Evolutionary conservation across 2,888 invertebrate species (phyloP).

Genomic region (Zootermopsis nevadensis): DNA sequence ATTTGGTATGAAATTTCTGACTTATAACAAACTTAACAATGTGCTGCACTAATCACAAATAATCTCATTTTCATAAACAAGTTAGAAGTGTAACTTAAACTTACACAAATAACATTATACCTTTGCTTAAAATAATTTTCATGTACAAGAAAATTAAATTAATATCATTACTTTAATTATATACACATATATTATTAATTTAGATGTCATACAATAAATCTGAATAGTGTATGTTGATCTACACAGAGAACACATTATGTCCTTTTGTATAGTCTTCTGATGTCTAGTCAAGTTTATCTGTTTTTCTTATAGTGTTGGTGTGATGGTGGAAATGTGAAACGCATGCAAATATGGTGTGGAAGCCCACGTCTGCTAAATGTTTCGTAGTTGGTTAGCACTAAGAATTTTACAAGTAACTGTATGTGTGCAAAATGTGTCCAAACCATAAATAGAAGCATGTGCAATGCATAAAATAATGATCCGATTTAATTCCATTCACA

Average conservation of each 20-base stretch:
- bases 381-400: conserved; percentile 3
- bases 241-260: background rate
- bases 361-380: conserved; percentile 23
- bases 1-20: background rate
- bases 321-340: conserved; percentile 11
- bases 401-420: conserved; percentile 30
- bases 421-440: conserved; percentile 37
- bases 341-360: conserved; percentile 30
- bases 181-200: background rate
- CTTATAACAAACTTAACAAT: background rate
- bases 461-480: conserved; percentile 43
- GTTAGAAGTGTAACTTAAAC: background rate
- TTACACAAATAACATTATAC: background rate
- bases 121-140: background rate
- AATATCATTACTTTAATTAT: background rate
- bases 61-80: background rate
- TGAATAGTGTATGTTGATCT: background rate
- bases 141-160: background rate
- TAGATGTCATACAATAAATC: background rate
- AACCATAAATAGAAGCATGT: conserved; percentile 34
- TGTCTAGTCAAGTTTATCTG: background rate
- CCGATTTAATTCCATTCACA: conserved; percentile 22
- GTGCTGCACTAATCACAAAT: background rate
- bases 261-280: background rate
- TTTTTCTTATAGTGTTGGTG: background rate